Base-by-base conservation (phyloP, 2,888 invertebrate genomes). In the Eristalis arbustorum region DNA sequence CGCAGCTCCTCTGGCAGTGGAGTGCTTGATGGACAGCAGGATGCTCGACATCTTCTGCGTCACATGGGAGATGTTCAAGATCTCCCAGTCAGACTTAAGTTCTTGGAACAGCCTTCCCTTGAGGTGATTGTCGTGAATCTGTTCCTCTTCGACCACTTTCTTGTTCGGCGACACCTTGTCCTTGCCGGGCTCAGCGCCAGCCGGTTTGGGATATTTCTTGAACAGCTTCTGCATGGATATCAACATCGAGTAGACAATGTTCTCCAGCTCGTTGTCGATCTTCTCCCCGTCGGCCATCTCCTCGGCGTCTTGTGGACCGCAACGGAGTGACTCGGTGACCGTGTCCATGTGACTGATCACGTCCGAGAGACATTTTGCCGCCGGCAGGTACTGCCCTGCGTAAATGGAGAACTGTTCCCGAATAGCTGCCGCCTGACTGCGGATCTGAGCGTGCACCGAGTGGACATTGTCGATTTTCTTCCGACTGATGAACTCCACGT, bases 61-160 rank as follows among this genome's bases (percentile, higher is more conserved):
- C 1, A 95, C 89, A 25, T 90, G 89, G n/a, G 93, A 91, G 88
- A 96, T 90, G 88, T 95, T 94, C 23, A 97, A 91, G 74, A 93
- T 90, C 63, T 93, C 93, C 28, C 96, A 92, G 91, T 97, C 96
- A 22, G 91, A 91, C 0, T 93, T 92, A 10, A 98, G 91, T 89
- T 95, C 95, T 2, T 95, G 94, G 37, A 95, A 93, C 61, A 97
- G 92, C 89, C 94, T 94, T 76, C 94, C 94, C 89, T 95, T 96
- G 64, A 97, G 93, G 92, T 96, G 96, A 89, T 95, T 94, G 23
- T 95, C 95, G 66, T 94, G 94, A 57, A 94, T 94, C 1, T 94
- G 92, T 84, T 89, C 89, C 28, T 90, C 76, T 14, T 88, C 79
- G 11, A 14, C 10, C 8, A 37, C 25, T 18, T 76, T 81, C 61